These are phyloP conservation scores for Suillia variegata DNA, from an alignment of 2,888 invertebrate genomes.

Conservation along the genomic window DNA sequence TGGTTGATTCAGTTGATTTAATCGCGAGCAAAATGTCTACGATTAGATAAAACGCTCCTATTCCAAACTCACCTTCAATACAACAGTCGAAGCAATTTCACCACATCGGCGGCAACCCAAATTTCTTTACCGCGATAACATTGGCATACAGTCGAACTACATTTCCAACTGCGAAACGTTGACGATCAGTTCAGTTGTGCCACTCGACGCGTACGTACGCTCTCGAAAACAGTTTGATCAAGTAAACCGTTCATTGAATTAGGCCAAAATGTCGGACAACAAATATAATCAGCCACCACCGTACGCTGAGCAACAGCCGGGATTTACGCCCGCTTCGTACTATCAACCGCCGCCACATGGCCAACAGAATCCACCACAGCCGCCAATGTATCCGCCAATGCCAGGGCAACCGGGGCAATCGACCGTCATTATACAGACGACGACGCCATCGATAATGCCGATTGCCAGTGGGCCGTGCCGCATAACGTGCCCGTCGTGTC, in stretches of 20 bases:
- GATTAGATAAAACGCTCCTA: too few relatives aligned
- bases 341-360: constrained; percentile 48
- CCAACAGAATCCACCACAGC: constrained; percentile 37
- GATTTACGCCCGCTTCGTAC: constrained; percentile 52
- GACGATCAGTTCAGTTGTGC: not conserved
- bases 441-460: constrained; percentile 38
- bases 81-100: too few relatives aligned
- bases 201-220: not conserved
- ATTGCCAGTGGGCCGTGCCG: constrained; percentile 45
- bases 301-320: constrained; percentile 37
- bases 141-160: too few relatives aligned
- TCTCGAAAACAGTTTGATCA: not conserved
- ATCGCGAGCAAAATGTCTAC: too few relatives aligned
- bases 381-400: constrained; percentile 38
- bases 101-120: too few relatives aligned
- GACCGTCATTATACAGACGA: constrained; percentile 50
- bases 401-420: constrained; percentile 38
- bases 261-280: not conserved
- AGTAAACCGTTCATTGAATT: not conserved
- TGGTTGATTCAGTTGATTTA: too few relatives aligned
- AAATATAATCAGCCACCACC: constrained; percentile 54
- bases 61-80: too few relatives aligned
- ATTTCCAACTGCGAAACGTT: too few relatives aligned
- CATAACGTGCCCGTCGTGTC: constrained; percentile 63
- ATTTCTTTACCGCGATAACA: too few relatives aligned